These are phyloP conservation scores for Zaprionus camerounensis DNA, from an alignment of 1,140 invertebrate species.

Conservation along the genomic window DNA sequence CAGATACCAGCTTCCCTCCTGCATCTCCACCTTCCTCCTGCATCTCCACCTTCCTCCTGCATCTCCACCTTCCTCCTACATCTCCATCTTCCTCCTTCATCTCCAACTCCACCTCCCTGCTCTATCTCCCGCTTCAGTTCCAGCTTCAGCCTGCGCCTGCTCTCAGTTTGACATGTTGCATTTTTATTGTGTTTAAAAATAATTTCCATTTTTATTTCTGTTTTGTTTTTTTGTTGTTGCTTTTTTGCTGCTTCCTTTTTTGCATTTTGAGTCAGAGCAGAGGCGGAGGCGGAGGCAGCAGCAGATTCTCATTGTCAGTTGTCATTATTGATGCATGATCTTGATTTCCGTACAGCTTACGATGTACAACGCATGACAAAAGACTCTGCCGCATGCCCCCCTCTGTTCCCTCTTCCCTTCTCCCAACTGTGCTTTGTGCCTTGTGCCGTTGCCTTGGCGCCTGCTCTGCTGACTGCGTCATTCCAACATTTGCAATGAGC, in stretches of 20 bases:
- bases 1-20: background rate
- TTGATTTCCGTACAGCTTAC: constrained; percentile 61
- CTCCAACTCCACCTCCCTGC: too few relatives aligned
- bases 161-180: constrained; percentile 40
- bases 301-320: constrained; percentile 67
- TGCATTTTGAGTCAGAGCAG: constrained; percentile 50
- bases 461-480: constrained; percentile 31
- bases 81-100: too few relatives aligned
- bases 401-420: background rate
- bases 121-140: too few relatives aligned
- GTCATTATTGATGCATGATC: constrained; percentile 81
- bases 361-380: constrained; percentile 55
- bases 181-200: constrained; percentile 49
- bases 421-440: background rate
- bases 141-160: constrained; percentile 1
- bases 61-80: too few relatives aligned
- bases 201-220: constrained; percentile 37
- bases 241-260: constrained; percentile 27
- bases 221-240: constrained; percentile 9
- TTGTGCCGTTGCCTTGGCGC: constrained; percentile 43
- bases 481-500: constrained; percentile 35
- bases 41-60: too few relatives aligned
- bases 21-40: background rate
- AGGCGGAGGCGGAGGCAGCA: constrained; percentile 3
- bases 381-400: constrained; percentile 6